phyloP scores from a whole-genome alignment of 2,113 vertebrate species.

The Myotis brandtii region DNA sequence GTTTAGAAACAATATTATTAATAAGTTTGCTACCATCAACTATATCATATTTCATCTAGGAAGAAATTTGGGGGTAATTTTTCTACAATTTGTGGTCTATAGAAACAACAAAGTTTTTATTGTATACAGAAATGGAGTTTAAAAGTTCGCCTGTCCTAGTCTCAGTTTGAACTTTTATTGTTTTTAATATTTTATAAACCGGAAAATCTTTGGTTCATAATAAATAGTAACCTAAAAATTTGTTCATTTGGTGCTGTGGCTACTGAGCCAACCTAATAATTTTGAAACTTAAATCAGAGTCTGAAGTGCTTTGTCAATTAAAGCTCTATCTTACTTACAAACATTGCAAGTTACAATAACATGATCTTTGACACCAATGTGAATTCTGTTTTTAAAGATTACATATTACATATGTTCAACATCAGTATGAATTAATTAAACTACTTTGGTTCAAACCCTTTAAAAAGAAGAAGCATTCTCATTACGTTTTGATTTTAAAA shows the following conservation, averaged over 20 bases:
- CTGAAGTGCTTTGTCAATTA: not conserved
- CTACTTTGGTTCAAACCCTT: slow-evolving; percentile 66
- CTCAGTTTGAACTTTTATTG: slow-evolving; percentile 28
- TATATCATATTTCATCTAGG: not conserved
- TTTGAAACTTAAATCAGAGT: slow-evolving; percentile 6
- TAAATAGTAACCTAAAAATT: not conserved
- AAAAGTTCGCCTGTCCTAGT: not conserved
- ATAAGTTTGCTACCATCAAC: not conserved
- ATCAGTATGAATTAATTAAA: slow-evolving; percentile 66
- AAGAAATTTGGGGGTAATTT: not conserved
- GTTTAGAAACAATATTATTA: not conserved
- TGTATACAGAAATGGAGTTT: not conserved
- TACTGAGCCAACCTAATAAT: not conserved
- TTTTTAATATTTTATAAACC: not conserved
- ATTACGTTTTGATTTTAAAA: slow-evolving; percentile 73
- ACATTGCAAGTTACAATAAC: not conserved
- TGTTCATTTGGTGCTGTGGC: not conserved
- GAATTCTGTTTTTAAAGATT: slow-evolving; percentile 74
- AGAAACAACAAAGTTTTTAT: not conserved
- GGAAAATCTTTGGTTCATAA: not conserved
- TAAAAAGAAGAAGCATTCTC: not conserved
- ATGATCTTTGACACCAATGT: slow-evolving; percentile 60
- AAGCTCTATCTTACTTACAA: not conserved
- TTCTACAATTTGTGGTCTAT: not conserved
- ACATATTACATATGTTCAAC: slow-evolving; percentile 71